These are phyloP conservation scores for Phoxinus dragarum DNA, from an alignment of 2,797 vertebrate species.

Conservation along the genomic window DNA sequence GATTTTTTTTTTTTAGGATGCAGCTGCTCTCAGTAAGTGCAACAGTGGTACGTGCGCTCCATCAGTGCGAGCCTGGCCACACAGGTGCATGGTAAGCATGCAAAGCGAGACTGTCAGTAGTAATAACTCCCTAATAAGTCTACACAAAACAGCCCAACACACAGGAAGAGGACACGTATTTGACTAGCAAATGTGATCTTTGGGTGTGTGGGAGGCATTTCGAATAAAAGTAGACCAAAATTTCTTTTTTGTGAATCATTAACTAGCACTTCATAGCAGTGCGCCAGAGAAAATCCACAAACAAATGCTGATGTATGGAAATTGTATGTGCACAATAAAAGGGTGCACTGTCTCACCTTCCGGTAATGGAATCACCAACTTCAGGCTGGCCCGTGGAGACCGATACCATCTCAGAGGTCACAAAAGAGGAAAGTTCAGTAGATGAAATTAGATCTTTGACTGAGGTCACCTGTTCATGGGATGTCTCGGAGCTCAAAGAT, in stretches of 20 bases:
- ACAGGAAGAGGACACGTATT: constrained; percentile 64
- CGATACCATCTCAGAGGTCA: constrained; percentile 44
- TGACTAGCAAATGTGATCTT: constrained; percentile 77
- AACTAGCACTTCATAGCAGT: constrained; percentile 23
- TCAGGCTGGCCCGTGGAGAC: constrained; percentile 39
- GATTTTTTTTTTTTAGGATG: constrained; percentile 42
- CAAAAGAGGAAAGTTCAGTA: constrained; percentile 26
- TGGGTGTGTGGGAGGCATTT: constrained; percentile 53
- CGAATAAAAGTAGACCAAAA: constrained; percentile 14
- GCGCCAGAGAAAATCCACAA: constrained; percentile 18
- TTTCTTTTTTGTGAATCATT: constrained; percentile 36
- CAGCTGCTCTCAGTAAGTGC: constrained; percentile 56
- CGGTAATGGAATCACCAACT: constrained; percentile 47
- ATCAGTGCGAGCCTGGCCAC: constrained; percentile 26
- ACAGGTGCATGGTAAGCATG: constrained; percentile 54
- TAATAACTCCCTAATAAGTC: constrained; percentile 24
- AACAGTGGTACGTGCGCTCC: background rate
- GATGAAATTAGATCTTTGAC: constrained; percentile 13
- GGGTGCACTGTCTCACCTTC: constrained; percentile 66
- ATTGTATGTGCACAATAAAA: background rate
- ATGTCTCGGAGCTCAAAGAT: constrained; percentile 61
- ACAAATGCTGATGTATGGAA: constrained; percentile 9
- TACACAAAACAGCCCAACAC: constrained; percentile 39
- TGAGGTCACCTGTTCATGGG: constrained; percentile 47
- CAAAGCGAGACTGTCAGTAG: constrained; percentile 48